Percentiles rank a stretch among this genome's conserved stretches.
Evolutionary conservation across 1,140 invertebrate species (phyloP).

Genomic region (Anoplolepis gracilipes): DNA sequence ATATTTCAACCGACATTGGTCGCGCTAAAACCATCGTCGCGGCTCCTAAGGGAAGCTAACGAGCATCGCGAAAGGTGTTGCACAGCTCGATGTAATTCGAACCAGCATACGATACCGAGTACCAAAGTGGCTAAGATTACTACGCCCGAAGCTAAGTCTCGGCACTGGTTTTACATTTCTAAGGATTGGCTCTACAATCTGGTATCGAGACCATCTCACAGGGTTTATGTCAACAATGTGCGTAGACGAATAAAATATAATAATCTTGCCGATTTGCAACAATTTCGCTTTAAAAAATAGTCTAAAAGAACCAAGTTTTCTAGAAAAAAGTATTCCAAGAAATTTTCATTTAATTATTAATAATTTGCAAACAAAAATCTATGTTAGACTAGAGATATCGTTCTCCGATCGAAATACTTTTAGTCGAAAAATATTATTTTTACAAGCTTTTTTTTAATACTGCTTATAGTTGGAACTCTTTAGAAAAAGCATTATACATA

Average conservation of each 20-base stretch:
- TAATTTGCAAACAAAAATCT: not conserved
- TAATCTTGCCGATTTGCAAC: not conserved
- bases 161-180: slow-evolving; percentile 34
- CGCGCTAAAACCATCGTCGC: slow-evolving; percentile 6
- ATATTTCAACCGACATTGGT: slow-evolving; percentile 55
- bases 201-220: slow-evolving; percentile 12
- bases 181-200: slow-evolving; percentile 24
- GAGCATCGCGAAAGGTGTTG: slow-evolving; percentile 47
- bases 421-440: too few relatives aligned
- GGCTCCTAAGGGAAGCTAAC: slow-evolving; percentile 44
- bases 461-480: too few relatives aligned
- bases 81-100: slow-evolving; percentile 44
- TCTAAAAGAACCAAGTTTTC: not conserved
- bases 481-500: too few relatives aligned
- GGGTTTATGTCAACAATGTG: slow-evolving; percentile 37
- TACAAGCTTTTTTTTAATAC: too few relatives aligned
- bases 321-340: not conserved
- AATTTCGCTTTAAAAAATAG: not conserved
- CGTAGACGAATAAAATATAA: not conserved
- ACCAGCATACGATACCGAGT: slow-evolving; percentile 45
- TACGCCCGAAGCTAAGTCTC: slow-evolving; percentile 35
- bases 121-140: slow-evolving; percentile 59
- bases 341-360: not conserved
- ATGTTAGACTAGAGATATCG: too few relatives aligned
- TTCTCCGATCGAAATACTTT: too few relatives aligned